phyloP scores from a whole-genome alignment of 37 sponge, comb jelly and placozoan genomes.

The Tethya wilhelma region DNA sequence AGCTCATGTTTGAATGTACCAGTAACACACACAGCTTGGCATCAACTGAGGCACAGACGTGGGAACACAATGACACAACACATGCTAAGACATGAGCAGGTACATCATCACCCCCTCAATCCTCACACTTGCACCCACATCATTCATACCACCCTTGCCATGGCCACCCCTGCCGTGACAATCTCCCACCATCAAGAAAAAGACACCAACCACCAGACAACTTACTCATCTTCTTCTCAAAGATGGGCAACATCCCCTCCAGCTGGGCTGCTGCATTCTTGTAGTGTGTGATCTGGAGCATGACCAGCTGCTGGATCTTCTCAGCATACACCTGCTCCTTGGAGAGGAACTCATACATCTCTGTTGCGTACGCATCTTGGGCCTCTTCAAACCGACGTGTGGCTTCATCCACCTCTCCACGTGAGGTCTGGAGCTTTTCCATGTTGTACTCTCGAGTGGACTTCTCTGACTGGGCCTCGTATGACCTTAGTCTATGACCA shows the following conservation, averaged over 20 bases:
- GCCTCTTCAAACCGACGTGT: conserved; percentile 53
- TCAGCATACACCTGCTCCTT: conserved; percentile 42
- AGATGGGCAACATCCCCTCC: conserved; percentile 55
- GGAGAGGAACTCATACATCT: conserved; percentile 57
- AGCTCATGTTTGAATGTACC: too few species aligned
- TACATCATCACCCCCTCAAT: too few species aligned
- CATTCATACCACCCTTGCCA: too few species aligned
- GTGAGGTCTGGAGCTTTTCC: conserved; percentile 38
- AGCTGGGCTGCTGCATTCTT: conserved; percentile 47
- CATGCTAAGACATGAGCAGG: too few species aligned
- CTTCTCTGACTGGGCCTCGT: conserved; percentile 31
- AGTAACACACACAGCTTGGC: conserved; percentile 1
- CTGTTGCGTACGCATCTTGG: conserved; percentile 71
- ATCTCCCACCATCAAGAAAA: too few species aligned
- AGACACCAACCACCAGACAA: too few species aligned
- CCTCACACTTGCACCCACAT: too few species aligned
- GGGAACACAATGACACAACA: too few species aligned
- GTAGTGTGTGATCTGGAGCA: conserved; percentile 49
- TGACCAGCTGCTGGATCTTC: conserved; percentile 53
- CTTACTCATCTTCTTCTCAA: conserved; percentile 65
- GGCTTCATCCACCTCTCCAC: conserved; percentile 40
- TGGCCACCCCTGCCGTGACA: too few species aligned
- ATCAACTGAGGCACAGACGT: not conserved
- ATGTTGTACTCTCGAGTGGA: conserved; percentile 43
- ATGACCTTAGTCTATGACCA: conserved; percentile 9